These are phyloP conservation scores for Drosophila leontia DNA, from an alignment of 1,140 invertebrate species.

Conservation along the genomic window DNA sequence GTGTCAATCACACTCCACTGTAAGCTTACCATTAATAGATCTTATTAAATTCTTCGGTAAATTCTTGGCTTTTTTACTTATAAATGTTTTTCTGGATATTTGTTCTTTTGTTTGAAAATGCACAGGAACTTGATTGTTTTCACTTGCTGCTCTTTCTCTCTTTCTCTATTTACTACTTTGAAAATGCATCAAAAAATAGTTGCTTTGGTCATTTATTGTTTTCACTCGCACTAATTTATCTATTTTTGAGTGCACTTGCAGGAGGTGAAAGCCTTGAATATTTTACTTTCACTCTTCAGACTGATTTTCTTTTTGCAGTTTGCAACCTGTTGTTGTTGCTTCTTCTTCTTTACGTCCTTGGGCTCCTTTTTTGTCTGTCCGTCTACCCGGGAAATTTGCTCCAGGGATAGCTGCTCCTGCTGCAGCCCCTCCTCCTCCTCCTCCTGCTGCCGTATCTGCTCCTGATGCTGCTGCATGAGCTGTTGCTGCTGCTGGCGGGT, in stretches of 20 bases:
- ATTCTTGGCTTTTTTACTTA: not conserved
- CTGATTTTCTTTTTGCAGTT: constrained; percentile 55
- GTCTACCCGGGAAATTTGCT: not conserved
- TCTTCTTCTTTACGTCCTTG: not conserved
- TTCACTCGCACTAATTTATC: constrained; percentile 1
- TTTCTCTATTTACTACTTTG: constrained; percentile 7
- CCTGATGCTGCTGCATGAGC: constrained; percentile 25
- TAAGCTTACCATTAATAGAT: constrained; percentile 13
- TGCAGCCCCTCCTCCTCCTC: constrained; percentile 2
- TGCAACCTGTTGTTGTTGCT: constrained; percentile 10
- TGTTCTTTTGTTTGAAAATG: not conserved
- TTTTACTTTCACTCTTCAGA: constrained; percentile 57
- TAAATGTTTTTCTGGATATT: not conserved
- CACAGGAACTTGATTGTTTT: constrained; percentile 33
- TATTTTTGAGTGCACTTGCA: constrained; percentile 58
- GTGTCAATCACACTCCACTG: not conserved
- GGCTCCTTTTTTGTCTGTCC: not conserved
- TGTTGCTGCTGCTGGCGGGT: constrained; percentile 45
- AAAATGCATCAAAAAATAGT: constrained; percentile 46
- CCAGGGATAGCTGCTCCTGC: not conserved
- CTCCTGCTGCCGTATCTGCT: constrained; percentile 24
- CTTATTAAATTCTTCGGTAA: not conserved
- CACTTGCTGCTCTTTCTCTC: not conserved
- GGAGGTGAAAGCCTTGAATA: constrained; percentile 56
- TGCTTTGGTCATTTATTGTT: constrained; percentile 14